A percentile compares a stretch with the other conserved stretches of the same genome.
These are phyloP conservation scores for Cebus imitator DNA, from an alignment of 2,113 vertebrate species.

Conservation along the genomic window DNA sequence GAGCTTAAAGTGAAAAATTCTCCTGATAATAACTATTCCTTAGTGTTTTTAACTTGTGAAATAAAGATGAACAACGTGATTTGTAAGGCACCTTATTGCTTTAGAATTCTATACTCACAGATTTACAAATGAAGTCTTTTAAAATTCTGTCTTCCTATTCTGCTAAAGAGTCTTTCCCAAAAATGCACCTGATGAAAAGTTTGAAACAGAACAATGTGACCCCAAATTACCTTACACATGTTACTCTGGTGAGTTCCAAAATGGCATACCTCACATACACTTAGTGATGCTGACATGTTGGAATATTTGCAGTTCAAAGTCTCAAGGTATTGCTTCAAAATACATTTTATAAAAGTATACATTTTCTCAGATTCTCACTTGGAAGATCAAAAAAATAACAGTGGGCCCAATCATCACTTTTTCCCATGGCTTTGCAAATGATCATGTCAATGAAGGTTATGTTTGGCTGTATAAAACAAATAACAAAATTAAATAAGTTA, in stretches of 20 bases:
- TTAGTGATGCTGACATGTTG: neutral
- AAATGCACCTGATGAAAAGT: slow-evolving; percentile 12
- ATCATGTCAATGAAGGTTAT: neutral
- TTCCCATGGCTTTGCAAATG: neutral
- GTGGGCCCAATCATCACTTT: fast-evolving
- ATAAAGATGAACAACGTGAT: neutral
- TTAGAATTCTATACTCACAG: neutral
- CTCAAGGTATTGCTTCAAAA: slow-evolving; percentile 19
- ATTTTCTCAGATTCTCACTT: neutral
- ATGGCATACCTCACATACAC: slow-evolving; percentile 2
- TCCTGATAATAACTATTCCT: neutral
- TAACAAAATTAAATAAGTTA: neutral
- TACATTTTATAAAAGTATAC: neutral
- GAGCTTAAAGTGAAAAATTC: neutral
- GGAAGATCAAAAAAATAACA: neutral
- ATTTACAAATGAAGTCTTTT: neutral
- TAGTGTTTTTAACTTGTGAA: neutral
- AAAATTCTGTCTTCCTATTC: slow-evolving; percentile 24
- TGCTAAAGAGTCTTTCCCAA: neutral
- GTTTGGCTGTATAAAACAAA: neutral
- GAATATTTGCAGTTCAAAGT: slow-evolving; percentile 49
- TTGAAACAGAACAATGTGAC: neutral
- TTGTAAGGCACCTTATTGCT: neutral
- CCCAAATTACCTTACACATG: slow-evolving; percentile 33
- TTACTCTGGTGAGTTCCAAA: slow-evolving; percentile 23